Evolutionary conservation across 2,888 invertebrate species (phyloP), one percentile per base, ranked within the genome.

Genomic region (Dermolepida albohirtum): DNA sequence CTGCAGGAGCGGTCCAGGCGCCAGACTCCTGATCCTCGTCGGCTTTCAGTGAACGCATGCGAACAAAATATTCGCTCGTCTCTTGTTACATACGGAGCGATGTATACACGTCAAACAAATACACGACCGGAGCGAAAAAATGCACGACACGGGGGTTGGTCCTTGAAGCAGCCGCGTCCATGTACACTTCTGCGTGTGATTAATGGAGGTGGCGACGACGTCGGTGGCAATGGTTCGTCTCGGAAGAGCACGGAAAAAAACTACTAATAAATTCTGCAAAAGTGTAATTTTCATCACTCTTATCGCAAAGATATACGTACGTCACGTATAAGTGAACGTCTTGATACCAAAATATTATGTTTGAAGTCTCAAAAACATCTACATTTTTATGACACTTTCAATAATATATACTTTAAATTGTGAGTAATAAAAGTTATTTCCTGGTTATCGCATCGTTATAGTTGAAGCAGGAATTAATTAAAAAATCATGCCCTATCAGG

Each of bases 1-100:
- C 77, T 78, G 77, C 76, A 74, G 76, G 74, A 76, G 72, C 75
- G 76, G 76, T 76, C 77, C 78, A 77, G 78, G 77, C 76, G 75
- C 74, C 74, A 71, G 62, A 69, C 69, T 74, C 73, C 74, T 72
- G 75, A 76, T 72, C 74, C 74, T 74, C 73, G 52, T 67, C 73
- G 69, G 67, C 66, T 51, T 66, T 70, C 43, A 34, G 50, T 64
- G 72, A 74, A 64, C 62, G 64, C 67, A 65, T 64, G 64, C 70
- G 68, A 68, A 64, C 43, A 40, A 44, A 68, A 64, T 57, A 68
- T 57, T 54, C 55, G 55, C 17, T 66, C 43, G 59, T 50, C 34
- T 54, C 44, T 40, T 29, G 59, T 14, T 39, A 49, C 47, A 16
- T 47, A 34, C 12, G 49, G 59, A 27, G 17, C 66, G 54, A 55